Conservation (phyloP, 2,888 invertebrate species). For the Agrotis clavis region DNA sequence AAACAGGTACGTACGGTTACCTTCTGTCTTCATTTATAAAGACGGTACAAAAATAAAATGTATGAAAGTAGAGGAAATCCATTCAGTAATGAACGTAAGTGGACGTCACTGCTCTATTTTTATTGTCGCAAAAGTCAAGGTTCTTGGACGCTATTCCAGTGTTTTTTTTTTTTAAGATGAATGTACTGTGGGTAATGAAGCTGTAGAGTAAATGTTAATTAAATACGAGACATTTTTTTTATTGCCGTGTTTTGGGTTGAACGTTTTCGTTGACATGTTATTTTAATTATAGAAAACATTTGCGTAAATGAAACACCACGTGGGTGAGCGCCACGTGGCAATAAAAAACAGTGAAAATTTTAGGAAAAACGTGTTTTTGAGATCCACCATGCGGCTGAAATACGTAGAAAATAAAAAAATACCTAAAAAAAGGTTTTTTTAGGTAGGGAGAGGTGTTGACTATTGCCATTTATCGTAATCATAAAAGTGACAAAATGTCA, state of each 20-base stretch:
- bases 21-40: background rate
- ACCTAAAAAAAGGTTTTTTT: no score
- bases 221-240: conserved; percentile 1
- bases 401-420: no score
- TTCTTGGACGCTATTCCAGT: conserved; percentile 1
- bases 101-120: conserved; percentile 33
- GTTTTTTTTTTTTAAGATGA: background rate
- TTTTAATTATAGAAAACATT: background rate
- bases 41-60: background rate
- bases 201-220: background rate
- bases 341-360: background rate
- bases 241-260: background rate
- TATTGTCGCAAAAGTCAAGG: conserved; percentile 35
- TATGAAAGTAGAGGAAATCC: conserved; percentile 6
- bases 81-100: conserved; percentile 18
- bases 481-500: no score
- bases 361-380: no score
- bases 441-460: no score
- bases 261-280: background rate
- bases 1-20: no score
- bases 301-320: background rate
- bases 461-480: no score
- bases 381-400: no score
- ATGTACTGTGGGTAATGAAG: no score
- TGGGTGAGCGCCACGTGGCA: background rate